Evolutionary conservation across 2,113 vertebrate species (phyloP).

Genomic region (Dolichotis patagonum): DNA sequence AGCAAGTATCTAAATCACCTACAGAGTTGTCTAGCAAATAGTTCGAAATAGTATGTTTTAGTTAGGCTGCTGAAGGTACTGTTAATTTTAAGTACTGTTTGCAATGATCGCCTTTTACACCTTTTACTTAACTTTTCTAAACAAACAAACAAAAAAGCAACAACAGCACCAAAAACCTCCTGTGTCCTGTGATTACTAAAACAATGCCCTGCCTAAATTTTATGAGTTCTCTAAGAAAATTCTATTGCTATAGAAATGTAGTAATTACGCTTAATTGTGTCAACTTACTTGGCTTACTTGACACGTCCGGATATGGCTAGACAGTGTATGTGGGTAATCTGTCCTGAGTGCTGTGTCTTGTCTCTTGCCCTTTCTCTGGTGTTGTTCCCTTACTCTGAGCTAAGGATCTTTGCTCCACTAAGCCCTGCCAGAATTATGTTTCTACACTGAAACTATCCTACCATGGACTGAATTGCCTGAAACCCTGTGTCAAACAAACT

Average conservation of each 20-base stretch:
- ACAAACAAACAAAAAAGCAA: not conserved
- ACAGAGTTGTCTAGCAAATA: not conserved
- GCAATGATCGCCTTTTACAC: not conserved
- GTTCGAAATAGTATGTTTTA: not conserved
- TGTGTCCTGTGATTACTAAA: not conserved
- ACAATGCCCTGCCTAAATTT: not conserved
- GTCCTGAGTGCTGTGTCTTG: not conserved
- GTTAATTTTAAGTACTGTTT: not conserved
- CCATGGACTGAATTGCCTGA: not conserved
- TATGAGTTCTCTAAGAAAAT: not conserved
- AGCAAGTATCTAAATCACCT: not conserved
- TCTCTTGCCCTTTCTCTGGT: not conserved
- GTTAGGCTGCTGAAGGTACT: not conserved
- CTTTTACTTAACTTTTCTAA: slow-evolving; percentile 33
- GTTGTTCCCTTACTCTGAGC: not conserved
- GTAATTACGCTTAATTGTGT: not conserved
- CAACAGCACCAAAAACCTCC: not conserved
- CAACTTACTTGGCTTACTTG: too few relatives aligned
- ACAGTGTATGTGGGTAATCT: not conserved
- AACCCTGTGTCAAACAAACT: not conserved
- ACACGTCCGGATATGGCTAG: not conserved
- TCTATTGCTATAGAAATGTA: not conserved
- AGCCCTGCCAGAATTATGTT: not conserved
- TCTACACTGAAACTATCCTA: not conserved
- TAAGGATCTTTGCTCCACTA: not conserved